These are phyloP conservation scores for Meloidogyne hapla DNA, from an alignment of 1,140 invertebrate species.

Conservation along the genomic window DNA sequence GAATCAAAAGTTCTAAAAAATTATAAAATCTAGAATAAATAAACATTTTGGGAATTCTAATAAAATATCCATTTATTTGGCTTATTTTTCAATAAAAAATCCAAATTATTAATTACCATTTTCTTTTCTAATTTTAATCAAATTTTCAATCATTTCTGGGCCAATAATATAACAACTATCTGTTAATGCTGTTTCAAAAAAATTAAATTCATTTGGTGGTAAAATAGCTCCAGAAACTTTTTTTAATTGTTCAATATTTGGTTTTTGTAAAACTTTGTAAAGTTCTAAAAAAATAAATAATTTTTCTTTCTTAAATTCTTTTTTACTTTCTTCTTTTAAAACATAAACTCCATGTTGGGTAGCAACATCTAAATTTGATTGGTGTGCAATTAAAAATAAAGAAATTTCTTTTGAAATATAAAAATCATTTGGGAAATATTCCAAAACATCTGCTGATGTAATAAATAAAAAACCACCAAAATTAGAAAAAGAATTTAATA, in stretches of 20 bases:
- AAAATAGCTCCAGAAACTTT: neutral
- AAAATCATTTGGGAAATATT: slow-evolving; percentile 16
- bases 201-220: neutral
- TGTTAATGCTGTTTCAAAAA: slow-evolving; percentile 11
- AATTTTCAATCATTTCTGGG: neutral
- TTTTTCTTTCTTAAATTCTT: neutral
- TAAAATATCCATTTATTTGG: too few species aligned
- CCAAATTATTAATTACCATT: slow-evolving; percentile 6
- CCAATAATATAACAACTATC: slow-evolving; percentile 25
- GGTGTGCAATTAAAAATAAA: slow-evolving; percentile 22
- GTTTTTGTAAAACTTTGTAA: neutral
- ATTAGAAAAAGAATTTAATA: slow-evolving; percentile 6
- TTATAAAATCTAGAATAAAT: too few species aligned
- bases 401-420: neutral
- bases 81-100: too few species aligned
- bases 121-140: slow-evolving; percentile 6
- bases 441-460: slow-evolving; percentile 23
- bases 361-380: slow-evolving; percentile 17
- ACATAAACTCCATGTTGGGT: slow-evolving; percentile 22
- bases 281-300: neutral
- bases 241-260: neutral
- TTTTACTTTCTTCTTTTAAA: neutral
- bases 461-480: slow-evolving; percentile 17
- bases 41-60: too few species aligned
- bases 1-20: too few species aligned